Conservation (phyloP, 2,888 invertebrate genomes). For the Griposia aprilina region DNA sequence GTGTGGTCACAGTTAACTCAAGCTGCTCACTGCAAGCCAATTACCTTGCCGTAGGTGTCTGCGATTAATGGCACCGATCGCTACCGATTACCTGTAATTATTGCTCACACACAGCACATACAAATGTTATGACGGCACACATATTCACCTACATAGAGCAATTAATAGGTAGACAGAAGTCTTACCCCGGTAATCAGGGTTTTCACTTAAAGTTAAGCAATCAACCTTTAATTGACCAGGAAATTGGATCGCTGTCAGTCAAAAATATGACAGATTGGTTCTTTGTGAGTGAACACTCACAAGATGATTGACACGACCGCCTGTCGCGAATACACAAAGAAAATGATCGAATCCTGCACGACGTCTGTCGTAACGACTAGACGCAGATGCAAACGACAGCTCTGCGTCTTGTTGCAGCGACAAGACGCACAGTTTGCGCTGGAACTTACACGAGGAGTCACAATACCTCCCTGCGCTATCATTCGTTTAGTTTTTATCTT, state of each 20-base stretch:
- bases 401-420: background rate
- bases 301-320: background rate
- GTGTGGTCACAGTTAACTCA: background rate
- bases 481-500: slow-evolving; percentile 17
- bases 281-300: too few species aligned
- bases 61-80: slow-evolving; percentile 35
- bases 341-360: background rate
- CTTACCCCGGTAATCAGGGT: background rate
- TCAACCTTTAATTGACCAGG: too few species aligned
- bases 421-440: background rate
- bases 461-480: background rate
- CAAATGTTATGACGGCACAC: background rate
- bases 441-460: background rate
- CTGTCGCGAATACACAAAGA: background rate
- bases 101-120: slow-evolving; percentile 21
- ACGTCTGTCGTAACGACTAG: background rate
- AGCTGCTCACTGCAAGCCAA: slow-evolving; percentile 15
- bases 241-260: background rate
- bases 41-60: slow-evolving; percentile 27
- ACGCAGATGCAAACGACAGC: background rate
- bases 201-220: background rate
- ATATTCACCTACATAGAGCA: background rate
- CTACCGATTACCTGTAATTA: slow-evolving; percentile 31
- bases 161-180: background rate
- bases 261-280: background rate